phyloP scores from a whole-genome alignment of 2,888 invertebrate species.

The Thymelicus lineola region DNA sequence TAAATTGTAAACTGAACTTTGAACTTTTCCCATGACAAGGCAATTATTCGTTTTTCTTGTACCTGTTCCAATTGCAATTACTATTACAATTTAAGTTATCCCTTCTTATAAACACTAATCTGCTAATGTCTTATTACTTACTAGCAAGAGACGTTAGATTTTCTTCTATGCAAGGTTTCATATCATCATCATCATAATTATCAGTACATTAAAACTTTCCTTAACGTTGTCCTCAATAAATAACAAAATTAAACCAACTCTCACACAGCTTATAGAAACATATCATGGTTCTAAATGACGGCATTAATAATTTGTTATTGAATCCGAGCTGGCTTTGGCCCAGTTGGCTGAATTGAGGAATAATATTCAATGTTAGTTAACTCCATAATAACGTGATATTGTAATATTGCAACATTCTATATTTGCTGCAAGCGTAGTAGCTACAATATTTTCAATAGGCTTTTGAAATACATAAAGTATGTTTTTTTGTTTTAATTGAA shows the following conservation, averaged over 20 bases:
- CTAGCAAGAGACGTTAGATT: too few species aligned
- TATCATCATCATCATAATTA: too few species aligned
- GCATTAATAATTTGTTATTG: constrained; percentile 27
- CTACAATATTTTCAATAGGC: background rate
- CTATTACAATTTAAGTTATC: too few species aligned
- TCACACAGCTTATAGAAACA: constrained; percentile 10
- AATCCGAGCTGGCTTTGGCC: constrained; percentile 21
- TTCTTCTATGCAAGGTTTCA: too few species aligned
- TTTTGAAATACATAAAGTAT: background rate
- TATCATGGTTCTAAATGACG: constrained; percentile 18
- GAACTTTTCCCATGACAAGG: too few species aligned
- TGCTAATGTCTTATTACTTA: too few species aligned
- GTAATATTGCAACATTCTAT: background rate
- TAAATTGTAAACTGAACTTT: too few species aligned
- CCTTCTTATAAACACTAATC: too few species aligned
- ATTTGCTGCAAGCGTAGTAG: background rate
- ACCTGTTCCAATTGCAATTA: too few species aligned
- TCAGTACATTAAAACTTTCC: too few species aligned
- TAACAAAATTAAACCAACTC: constrained; percentile 6
- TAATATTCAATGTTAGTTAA: constrained; percentile 17
- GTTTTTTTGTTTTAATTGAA: too few species aligned
- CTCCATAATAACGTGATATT: background rate
- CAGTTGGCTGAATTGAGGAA: constrained; percentile 20
- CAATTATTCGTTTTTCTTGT: too few species aligned
- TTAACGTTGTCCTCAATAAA: background rate